phyloP scores from a whole-genome alignment of 1,140 invertebrate genomes.

The Ericerus pela region DNA sequence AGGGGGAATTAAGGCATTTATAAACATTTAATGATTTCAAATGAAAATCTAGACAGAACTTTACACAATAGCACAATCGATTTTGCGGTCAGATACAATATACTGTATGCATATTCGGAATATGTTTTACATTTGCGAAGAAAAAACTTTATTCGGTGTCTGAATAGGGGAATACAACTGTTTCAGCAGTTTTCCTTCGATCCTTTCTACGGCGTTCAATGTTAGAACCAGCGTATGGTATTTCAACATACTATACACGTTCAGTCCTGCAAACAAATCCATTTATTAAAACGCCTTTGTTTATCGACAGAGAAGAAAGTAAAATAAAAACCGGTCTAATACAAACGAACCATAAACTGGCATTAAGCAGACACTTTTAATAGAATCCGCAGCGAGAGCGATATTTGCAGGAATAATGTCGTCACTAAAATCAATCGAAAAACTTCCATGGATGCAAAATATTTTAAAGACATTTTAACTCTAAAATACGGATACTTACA shows the following conservation, averaged over 20 bases:
- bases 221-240: constrained; percentile 88
- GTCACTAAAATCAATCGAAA: constrained; percentile 35
- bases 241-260: constrained; percentile 86
- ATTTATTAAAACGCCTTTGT: background rate
- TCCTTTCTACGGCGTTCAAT: constrained; percentile 57
- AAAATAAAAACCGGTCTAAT: background rate
- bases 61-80: too few relatives aligned
- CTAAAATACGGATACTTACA: constrained; percentile 39
- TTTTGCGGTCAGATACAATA: too few relatives aligned
- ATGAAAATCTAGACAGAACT: too few relatives aligned
- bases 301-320: background rate
- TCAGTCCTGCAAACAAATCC: constrained; percentile 38
- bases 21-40: too few relatives aligned
- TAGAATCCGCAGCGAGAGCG: constrained; percentile 52
- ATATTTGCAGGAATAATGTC: constrained; percentile 81
- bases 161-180: constrained; percentile 54
- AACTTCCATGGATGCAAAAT: background rate
- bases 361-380: constrained; percentile 84
- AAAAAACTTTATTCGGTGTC: too few relatives aligned
- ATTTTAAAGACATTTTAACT: too few relatives aligned
- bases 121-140: too few relatives aligned
- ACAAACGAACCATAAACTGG: constrained; percentile 63
- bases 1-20: too few relatives aligned
- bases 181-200: constrained; percentile 74
- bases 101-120: too few relatives aligned